Percentiles rank a stretch among this genome's conserved stretches.
These are phyloP conservation scores for Clistopyga incitator DNA, from an alignment of 2,888 invertebrate species.

Conservation along the genomic window DNA sequence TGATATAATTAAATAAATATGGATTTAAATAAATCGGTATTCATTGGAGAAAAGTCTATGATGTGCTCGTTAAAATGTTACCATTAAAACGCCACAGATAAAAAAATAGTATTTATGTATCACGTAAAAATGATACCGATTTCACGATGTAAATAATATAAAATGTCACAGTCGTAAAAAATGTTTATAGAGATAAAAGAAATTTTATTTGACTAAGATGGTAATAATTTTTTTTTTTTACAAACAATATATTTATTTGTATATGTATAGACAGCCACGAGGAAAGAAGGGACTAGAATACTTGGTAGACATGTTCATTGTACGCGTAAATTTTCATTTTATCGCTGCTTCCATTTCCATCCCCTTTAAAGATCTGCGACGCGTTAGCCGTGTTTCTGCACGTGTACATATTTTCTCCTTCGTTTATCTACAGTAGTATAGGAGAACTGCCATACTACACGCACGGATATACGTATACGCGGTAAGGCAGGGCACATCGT, in stretches of 20 bases:
- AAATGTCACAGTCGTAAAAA: background rate
- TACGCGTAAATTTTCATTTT: background rate
- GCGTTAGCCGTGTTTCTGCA: background rate
- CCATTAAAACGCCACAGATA: background rate
- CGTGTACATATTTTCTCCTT: constrained; percentile 45
- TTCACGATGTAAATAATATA: background rate
- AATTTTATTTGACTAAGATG: background rate
- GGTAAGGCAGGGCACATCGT: constrained; percentile 35
- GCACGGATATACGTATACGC: constrained; percentile 4
- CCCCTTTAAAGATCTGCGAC: constrained; percentile 2
- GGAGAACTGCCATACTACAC: background rate
- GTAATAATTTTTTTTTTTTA: background rate
- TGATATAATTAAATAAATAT: background rate
- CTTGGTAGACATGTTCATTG: background rate
- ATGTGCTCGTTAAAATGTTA: background rate
- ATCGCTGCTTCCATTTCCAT: constrained; percentile 8
- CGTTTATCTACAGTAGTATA: constrained; percentile 24
- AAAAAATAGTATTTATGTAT: background rate
- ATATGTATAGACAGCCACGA: background rate
- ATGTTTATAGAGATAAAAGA: background rate
- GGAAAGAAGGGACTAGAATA: background rate
- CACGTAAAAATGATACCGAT: background rate
- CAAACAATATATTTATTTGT: background rate
- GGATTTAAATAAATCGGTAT: background rate
- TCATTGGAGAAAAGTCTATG: no score